Base-by-base conservation (phyloP, 2,888 invertebrate species). In the Tipula lateralis region DNA sequence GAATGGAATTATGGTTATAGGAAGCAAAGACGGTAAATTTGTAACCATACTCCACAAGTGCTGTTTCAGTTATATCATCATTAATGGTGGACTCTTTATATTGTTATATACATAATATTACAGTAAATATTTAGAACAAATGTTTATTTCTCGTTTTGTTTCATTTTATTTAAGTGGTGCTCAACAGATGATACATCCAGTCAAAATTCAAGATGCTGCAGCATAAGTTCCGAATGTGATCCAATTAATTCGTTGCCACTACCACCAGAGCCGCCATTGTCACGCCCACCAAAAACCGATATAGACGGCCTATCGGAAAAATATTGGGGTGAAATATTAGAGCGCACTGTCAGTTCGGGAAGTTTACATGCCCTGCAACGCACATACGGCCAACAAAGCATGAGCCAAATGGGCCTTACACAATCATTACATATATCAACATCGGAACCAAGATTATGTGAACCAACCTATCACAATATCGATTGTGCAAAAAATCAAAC, bases 321-420 rank as follows among this genome's bases (percentile, higher is more conserved):
- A 88, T 94, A 94, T 88, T 94, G 94, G 94, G 94, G 94, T 29
- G 95, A 95, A 91, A 95, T 95, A 87, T 90, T 95, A 86, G 95
- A 95, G 89, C 91, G 95, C 6, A 95, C 95, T 0, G 93, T 95
- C 7, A 95, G 95, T 82, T 94, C 95, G 0, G 93, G 92, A 85
- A 95, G 95, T 84, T 91, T 95, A 82, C 95, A 95, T 87, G 94
- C 94, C 34, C 91, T 94, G 86, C 93, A 93, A 87, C 90, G 89
- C 86, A 88, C 87, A 16, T 89, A 88, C 85, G 88, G 88, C 3
- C 88, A 88, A 85, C 87, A 87, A 85, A 89, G 89, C 84, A 89
- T 89, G 86, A 89, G 88, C 86, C 89, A 89, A 86, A 88, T 88
- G 85, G 90, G 89, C 86, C 86, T 89, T 85, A 88, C 88, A 29